Evolutionary conservation across 2,113 vertebrate species (phyloP), one percentile per base, ranked within the genome.

Genomic region (Thamnaconus septentrionalis): DNA sequence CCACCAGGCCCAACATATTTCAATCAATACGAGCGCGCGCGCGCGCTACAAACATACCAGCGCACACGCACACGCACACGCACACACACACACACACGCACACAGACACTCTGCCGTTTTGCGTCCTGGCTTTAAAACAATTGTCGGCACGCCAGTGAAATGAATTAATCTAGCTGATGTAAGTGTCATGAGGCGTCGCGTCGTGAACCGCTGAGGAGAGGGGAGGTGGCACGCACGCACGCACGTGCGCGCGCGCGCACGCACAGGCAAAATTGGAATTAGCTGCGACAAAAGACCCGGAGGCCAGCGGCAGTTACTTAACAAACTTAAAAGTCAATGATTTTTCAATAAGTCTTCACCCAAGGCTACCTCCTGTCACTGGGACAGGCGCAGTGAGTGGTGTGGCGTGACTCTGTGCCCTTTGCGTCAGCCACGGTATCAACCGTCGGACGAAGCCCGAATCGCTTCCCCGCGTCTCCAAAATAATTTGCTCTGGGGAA

Each of bases 321-420:
- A 84, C 79, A 80, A 83, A 83, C 78, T 80, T 88, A 89, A 90
- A 90, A 90, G 89, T 88, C 89, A 89, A 83, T 40, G 82, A 83
- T 87, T 90, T 90, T 90, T 86, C 89, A 86, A 87, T 88, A 90
- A 88, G 70, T 78, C 78, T 71, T 80, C n/a, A 77, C 87, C 79
- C 82, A 76, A 82, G 85, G 87, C 85, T 79, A 79, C 80, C 79
- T 78, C 77, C 78, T 82, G 82, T 79, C 85, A 83, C 50, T 56
- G 57, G 45, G 56, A 77, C 64, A 82, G 72, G 55, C 78, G 53
- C 3, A 56, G 58, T 74, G 74, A 79, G 51, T 48, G 43, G 61
- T 56, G 49, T 6, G 61, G 56, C 53, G 71, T 56, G 49, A 49
- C 62, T 69, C 62, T 41, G 11, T 46, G 57, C 11, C 54, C 44